Conservation (phyloP, 2,113 vertebrate species). For the Pyrgilauda ruficollis region DNA sequence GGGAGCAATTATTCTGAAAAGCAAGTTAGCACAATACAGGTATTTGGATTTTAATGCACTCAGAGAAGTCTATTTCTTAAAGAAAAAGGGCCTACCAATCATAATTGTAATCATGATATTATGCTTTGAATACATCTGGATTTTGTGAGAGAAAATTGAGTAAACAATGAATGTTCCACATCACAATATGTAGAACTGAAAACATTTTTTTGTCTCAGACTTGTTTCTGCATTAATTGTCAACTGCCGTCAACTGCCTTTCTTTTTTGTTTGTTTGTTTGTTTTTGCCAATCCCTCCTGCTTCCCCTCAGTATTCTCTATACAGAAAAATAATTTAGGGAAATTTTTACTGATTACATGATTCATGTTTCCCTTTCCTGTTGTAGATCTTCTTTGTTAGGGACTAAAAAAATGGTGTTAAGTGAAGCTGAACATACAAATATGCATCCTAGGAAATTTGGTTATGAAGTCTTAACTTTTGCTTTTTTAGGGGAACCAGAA, state of each 20-base stretch:
- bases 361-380: neutral
- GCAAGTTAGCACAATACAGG: neutral
- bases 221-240: neutral
- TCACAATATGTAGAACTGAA: neutral
- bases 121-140: neutral
- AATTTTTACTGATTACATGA: neutral
- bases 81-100: neutral
- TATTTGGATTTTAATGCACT: neutral
- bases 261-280: neutral
- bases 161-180: neutral
- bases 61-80: neutral
- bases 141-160: neutral
- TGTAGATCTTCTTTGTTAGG: neutral
- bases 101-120: neutral
- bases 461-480: neutral
- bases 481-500: neutral
- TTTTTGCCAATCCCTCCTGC: fast-evolving
- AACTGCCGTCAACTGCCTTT: neutral
- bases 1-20: conserved; percentile 24
- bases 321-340: neutral
- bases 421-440: neutral
- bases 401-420: neutral
- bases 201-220: neutral
- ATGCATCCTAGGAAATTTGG: neutral
- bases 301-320: neutral